A percentile compares a stretch with the other conserved stretches of the same genome.
These are phyloP conservation scores for Egretta garzetta DNA, from an alignment of 2,113 vertebrate genomes.

Conservation along the genomic window DNA sequence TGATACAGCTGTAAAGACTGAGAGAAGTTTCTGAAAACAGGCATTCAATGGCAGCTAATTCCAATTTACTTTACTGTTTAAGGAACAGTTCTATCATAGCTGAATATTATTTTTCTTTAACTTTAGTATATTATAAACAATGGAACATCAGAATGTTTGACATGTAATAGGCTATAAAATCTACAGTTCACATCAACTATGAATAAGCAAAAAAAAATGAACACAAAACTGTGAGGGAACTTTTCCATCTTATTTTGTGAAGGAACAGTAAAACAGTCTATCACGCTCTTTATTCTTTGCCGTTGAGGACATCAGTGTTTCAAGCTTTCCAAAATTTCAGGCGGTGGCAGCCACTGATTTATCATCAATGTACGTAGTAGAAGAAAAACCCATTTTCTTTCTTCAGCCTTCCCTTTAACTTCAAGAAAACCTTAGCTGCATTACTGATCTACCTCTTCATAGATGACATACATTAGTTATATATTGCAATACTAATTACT, in stretches of 20 bases:
- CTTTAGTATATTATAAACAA: conserved; percentile 48
- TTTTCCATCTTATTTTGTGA: background rate
- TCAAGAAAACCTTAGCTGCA: background rate
- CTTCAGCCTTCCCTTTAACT: background rate
- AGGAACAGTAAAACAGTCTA: background rate
- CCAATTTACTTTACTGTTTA: conserved; percentile 33
- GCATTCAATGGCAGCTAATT: conserved; percentile 35
- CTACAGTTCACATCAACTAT: background rate
- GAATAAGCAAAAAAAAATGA: background rate
- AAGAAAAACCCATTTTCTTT: background rate
- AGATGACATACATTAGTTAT: background rate
- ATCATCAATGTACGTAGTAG: background rate
- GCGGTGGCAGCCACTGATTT: background rate
- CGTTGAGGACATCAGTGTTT: background rate
- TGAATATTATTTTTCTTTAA: conserved; percentile 51
- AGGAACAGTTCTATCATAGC: background rate
- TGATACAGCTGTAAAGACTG: background rate
- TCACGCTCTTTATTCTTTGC: background rate
- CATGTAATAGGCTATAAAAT: conserved; percentile 28
- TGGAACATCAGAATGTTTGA: background rate
- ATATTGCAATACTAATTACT: background rate
- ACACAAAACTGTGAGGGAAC: background rate
- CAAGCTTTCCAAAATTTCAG: background rate
- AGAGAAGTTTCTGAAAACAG: background rate
- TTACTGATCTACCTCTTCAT: background rate